Conservation (phyloP, 2,797 vertebrate genomes). For the Crocidura indochinensis region DNA sequence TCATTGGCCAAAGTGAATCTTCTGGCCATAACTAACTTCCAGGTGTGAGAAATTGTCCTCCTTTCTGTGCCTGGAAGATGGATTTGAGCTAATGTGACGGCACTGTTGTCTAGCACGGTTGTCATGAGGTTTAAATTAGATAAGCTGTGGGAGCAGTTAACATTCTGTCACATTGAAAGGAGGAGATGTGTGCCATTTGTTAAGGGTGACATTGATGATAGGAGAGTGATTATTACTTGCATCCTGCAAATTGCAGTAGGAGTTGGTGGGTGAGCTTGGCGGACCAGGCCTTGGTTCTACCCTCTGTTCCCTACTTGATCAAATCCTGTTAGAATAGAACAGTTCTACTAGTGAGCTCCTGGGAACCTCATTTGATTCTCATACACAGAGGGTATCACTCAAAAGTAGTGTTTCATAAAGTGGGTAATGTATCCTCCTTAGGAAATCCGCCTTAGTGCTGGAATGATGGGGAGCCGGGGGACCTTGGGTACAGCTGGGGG, state of each 20-base stretch:
- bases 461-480: no score
- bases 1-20: background rate
- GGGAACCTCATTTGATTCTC: background rate
- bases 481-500: no score
- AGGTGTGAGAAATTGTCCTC: background rate
- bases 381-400: background rate
- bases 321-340: background rate
- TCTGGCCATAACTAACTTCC: background rate
- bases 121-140: background rate
- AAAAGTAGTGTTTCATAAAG: no score
- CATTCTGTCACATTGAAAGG: background rate
- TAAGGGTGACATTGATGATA: background rate
- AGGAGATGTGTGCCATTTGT: background rate
- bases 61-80: background rate
- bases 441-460: no score
- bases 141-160: background rate
- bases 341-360: background rate
- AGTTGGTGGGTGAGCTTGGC: background rate
- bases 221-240: background rate
- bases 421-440: no score
- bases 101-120: background rate
- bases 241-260: slow-evolving; percentile 1
- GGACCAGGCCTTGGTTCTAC: background rate
- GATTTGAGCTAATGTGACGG: background rate
- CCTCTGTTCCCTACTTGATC: background rate